Evolutionary conservation across 2,888 invertebrate species (phyloP).

Genomic region (Bellardia bayeri): DNA sequence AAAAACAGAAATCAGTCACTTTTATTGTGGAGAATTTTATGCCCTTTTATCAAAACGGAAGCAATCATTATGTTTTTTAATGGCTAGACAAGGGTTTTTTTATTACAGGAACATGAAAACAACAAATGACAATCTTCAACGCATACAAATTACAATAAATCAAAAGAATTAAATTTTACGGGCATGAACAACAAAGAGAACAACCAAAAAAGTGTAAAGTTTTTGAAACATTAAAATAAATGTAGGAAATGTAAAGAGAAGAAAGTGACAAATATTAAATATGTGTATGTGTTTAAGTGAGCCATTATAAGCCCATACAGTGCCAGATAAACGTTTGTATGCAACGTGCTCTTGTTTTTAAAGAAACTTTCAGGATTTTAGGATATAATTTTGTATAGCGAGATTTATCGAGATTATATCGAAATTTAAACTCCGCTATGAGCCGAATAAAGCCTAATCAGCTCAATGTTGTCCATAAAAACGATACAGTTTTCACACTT

Average conservation of each 20-base stretch:
- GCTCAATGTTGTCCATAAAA: too few species aligned
- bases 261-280: background rate
- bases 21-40: conserved; percentile 31
- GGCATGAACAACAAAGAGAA: background rate
- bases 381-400: too few species aligned
- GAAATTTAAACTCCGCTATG: too few species aligned
- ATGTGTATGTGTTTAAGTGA: background rate
- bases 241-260: background rate
- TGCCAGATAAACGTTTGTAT: too few species aligned
- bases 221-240: conserved; percentile 28
- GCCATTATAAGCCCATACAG: background rate
- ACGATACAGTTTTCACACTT: too few species aligned
- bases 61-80: conserved; percentile 67
- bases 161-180: conserved; percentile 43
- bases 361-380: too few species aligned
- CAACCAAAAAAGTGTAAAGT: conserved; percentile 14
- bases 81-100: conserved; percentile 60
- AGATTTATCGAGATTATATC: too few species aligned
- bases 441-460: too few species aligned
- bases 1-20: conserved; percentile 22
- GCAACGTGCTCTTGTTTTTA: too few species aligned
- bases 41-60: conserved; percentile 57
- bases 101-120: conserved; percentile 57
- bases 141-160: conserved; percentile 69
- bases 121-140: conserved; percentile 67